Base-by-base conservation (phyloP, 2,797 vertebrate genomes). In the Alfaro cultratus region DNA sequence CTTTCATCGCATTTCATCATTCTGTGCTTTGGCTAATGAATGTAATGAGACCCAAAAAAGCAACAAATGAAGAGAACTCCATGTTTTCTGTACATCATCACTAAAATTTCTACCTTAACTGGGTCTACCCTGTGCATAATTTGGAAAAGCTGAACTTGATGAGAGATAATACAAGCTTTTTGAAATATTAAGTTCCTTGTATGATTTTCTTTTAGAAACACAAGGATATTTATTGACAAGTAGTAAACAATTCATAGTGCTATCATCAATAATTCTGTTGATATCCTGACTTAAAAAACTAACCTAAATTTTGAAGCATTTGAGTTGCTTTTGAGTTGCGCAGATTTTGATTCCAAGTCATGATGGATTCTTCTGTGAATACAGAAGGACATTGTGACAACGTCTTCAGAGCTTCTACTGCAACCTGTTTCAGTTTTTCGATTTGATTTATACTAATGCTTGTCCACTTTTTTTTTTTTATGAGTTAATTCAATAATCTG, bases 1-100 rank as follows among this genome's bases (percentile, higher is more conserved):
- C 92, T 96, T 96, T 96, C 95, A 92, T 84, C 86, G 71, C 67
- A 87, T 96, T 96, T 96, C 96, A 96, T 96, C 95, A 96, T 93
- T 93, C 88, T 83, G 78, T 85, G 85, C 88, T 86, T 93, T 90
- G 80, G 77, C 91, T 93, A 94, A 95, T 95, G 91, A 95, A 93
- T 92, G 88, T 93, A 94, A 95, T 94, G 93, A 95, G 93, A 55
- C 2, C 92, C 15, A 88, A 93, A 93, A 89, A 84, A 91, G 87
- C 77, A 86, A 83, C 86, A 90, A 91, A 87, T 15, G 64, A 83
- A 85, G 87, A 71, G 76, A 93, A 86, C 87, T 74, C 81, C 77
- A 83, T 86, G 86, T 93, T 93, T 92, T 80, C 43, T 82, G 60
- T 1, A 70, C 80, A 85, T 93, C 88, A 91, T 93, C 92, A 90